Evolutionary conservation across 2,888 invertebrate species (phyloP), one percentile per base, ranked within the genome.

Genomic region (Spicauda simplicius): DNA sequence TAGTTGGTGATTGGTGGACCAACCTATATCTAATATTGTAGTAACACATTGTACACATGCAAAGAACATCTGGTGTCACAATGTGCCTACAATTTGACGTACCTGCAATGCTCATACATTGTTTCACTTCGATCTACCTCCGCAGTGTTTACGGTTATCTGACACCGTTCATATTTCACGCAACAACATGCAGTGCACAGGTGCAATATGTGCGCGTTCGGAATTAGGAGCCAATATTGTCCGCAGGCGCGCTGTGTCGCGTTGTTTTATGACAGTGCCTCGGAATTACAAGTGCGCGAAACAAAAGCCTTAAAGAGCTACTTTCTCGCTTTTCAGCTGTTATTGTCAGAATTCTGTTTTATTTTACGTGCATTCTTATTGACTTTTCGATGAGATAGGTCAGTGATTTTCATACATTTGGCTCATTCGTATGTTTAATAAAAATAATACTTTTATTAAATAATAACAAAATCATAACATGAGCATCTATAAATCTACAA

Each of bases 151-250:
- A 80, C 77, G 76, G 78, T 74, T 74, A 73, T 76, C 74, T 74
- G 71, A 75, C 75, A 73, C 72, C 72, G 70, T 75, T 75, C 81
- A 82, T 87, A 86, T 84, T 83, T 87, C 84, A 86, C 77, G 70
- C 71, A 80, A 79, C 80, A 81, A 81, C 85, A 64, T 69, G 63
- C 72, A 62, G 73, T 69, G 75, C 77, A 69, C 82, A 90, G 91
- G 91, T 91, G 91, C 87, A 83, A 77, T 80, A 79, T 77, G 85
- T 78, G 84, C 83, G 82, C 83, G 79, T 82, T 81, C 81, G 76
- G 83, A 87, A 88, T 90, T 90, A 90, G 88, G 84, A 86, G 81
- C 85, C 87, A 84, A 88, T 91, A 85, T 81, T 80, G 80, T 77
- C 76, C 79, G 81, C 80, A 82, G 77, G 73, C 75, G 71, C 73